Percentiles rank a stretch among this genome's conserved stretches.
Conservation (phyloP, 2,113 vertebrate species). For the Pithys albifrons region DNA sequence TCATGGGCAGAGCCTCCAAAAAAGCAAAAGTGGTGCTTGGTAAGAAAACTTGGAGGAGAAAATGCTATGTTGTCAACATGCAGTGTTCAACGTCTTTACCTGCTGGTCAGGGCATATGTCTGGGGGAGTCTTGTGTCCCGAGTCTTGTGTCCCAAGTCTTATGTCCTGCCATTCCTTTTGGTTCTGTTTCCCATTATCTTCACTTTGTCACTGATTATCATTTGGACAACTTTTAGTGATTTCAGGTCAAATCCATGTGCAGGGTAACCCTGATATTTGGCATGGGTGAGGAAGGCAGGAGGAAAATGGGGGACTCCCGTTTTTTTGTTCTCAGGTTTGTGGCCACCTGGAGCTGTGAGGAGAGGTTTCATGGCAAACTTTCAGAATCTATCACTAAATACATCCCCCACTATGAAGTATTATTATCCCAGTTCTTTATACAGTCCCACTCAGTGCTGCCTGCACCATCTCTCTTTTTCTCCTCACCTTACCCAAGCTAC, state of each 20-base stretch:
- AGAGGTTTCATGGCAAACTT: not conserved
- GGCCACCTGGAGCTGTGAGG: not conserved
- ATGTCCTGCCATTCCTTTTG: not conserved
- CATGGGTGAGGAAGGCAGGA: not conserved
- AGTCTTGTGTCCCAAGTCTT: not conserved
- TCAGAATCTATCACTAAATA: not conserved
- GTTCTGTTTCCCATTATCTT: not conserved
- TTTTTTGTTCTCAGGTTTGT: not conserved
- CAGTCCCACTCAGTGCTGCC: not conserved
- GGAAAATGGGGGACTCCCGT: not conserved
- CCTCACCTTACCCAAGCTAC: not conserved
- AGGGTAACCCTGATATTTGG: not conserved
- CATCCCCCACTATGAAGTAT: not conserved
- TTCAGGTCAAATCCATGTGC: not conserved
- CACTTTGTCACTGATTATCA: not conserved
- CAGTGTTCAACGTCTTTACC: not conserved
- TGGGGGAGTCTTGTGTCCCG: not conserved
- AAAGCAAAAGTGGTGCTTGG: not conserved
- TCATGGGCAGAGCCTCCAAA: not conserved
- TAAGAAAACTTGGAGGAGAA: not conserved
- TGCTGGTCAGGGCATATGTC: not conserved
- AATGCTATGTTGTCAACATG: rapidly evolving
- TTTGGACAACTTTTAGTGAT: not conserved
- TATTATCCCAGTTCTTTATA: not conserved
- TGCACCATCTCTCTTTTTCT: not conserved